Percentiles rank a stretch among this genome's conserved stretches.
These are phyloP conservation scores for Petrolisthes manimaculis DNA, from an alignment of 2,888 invertebrate genomes.

Conservation along the genomic window DNA sequence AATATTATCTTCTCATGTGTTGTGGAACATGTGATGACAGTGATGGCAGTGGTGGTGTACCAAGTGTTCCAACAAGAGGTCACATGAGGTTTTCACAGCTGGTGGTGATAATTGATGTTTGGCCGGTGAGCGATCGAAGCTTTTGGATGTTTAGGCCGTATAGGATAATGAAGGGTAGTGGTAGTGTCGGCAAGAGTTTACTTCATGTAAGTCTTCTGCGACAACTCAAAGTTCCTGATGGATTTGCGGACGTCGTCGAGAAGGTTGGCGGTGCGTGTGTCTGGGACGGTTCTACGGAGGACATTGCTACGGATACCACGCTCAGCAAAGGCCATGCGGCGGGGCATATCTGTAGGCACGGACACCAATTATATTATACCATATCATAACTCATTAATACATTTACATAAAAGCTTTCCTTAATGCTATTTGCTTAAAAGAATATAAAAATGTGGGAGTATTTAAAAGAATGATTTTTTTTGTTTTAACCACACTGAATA, in stretches of 20 bases:
- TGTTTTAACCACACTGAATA: no score
- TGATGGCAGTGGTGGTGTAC: background rate
- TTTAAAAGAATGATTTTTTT: no score
- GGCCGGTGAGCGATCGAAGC: conserved; percentile 12
- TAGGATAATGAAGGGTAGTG: background rate
- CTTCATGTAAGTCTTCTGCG: conserved; percentile 63
- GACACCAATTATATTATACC: background rate
- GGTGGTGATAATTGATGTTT: no score
- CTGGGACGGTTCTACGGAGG: conserved; percentile 54
- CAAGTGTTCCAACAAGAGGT: no score
- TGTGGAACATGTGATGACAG: background rate
- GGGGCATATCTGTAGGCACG: conserved; percentile 41
- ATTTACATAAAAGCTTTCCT: no score
- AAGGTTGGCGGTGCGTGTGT: conserved; percentile 57
- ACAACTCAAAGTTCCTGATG: conserved; percentile 63
- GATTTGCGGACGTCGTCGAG: conserved; percentile 64
- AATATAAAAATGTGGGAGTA: no score
- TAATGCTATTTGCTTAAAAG: no score
- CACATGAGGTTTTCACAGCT: no score
- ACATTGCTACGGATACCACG: conserved; percentile 63
- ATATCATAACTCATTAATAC: no score
- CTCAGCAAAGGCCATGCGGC: conserved; percentile 65
- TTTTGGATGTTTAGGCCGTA: background rate
- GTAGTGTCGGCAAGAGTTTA: background rate
- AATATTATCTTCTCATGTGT: background rate